Evolutionary conservation across 2,888 invertebrate genomes (phyloP).

Genomic region (Peribatodes rhomboidaria): DNA sequence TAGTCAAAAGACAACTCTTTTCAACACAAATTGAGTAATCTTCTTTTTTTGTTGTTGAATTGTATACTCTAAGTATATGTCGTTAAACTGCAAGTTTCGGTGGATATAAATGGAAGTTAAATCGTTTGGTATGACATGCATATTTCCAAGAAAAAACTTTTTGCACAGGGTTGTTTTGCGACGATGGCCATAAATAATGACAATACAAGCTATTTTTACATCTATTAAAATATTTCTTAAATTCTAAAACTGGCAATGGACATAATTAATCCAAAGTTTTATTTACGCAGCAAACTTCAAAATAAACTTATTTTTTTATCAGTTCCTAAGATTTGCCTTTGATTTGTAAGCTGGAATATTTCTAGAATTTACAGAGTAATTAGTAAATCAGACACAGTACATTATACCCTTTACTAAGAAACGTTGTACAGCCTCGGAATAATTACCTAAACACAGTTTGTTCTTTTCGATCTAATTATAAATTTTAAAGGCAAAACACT

Average conservation of each 20-base stretch:
- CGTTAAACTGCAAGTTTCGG: conserved; percentile 44
- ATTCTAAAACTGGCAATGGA: neutral
- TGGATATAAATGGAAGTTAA: conserved; percentile 35
- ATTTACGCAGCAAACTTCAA: neutral
- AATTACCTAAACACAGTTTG: no score
- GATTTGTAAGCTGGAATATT: no score
- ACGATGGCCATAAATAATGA: conserved; percentile 77
- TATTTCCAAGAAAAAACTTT: conserved; percentile 65
- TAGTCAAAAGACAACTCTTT: conserved; percentile 74
- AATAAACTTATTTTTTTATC: no score
- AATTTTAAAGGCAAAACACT: no score
- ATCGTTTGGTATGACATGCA: conserved; percentile 51
- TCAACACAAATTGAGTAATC: conserved; percentile 44
- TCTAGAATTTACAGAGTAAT: no score
- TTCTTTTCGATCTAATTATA: no score
- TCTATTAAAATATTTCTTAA: neutral
- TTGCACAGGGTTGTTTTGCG: conserved; percentile 78
- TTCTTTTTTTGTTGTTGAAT: conserved; percentile 25
- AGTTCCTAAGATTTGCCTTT: no score
- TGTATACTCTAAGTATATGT: conserved; percentile 29
- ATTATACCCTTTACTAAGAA: no score
- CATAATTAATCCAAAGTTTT: neutral
- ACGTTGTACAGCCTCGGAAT: no score
- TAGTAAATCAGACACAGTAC: no score
- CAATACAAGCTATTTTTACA: conserved; percentile 36